These are phyloP conservation scores for Lytechinus pictus DNA, from an alignment of 35 echinoderm and acorn worm species.

Conservation along the genomic window DNA sequence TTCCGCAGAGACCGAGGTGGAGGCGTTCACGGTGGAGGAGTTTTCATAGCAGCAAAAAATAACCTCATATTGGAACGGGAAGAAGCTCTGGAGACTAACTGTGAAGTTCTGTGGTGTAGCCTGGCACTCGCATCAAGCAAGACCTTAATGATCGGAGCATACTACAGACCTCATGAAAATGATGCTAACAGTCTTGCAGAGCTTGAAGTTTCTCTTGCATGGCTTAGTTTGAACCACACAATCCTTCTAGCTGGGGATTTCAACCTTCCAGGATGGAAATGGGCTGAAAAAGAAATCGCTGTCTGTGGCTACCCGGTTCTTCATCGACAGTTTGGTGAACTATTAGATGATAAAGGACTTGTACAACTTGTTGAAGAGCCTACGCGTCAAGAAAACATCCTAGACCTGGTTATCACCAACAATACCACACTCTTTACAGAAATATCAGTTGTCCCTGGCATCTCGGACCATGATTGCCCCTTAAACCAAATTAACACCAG, in stretches of 20 bases:
- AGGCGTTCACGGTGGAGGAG: not conserved
- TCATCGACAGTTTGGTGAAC: not conserved
- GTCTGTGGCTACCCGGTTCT: not conserved
- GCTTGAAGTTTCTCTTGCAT: not conserved
- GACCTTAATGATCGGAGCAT: not conserved
- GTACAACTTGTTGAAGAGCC: not conserved
- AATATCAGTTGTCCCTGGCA: not conserved
- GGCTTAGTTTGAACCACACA: not conserved
- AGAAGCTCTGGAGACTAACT: not conserved
- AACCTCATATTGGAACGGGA: not conserved
- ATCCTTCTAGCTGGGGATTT: constrained; percentile 4
- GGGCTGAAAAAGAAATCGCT: not conserved
- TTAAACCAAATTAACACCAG: not conserved
- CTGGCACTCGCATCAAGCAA: not conserved
- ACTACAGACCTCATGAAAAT: not conserved
- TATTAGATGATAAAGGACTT: not conserved
- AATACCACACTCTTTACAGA: not conserved
- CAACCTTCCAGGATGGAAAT: constrained; percentile 10
- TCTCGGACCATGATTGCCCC: not conserved
- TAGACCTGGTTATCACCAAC: not conserved
- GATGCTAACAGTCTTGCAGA: constrained; percentile 14
- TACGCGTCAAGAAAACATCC: not conserved
- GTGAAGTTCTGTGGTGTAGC: constrained; percentile 7
- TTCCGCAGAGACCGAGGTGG: not conserved
- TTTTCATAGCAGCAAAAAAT: not conserved